These are phyloP conservation scores for Allophyes oxyacanthae DNA, from an alignment of 2,888 invertebrate genomes.

Conservation along the genomic window DNA sequence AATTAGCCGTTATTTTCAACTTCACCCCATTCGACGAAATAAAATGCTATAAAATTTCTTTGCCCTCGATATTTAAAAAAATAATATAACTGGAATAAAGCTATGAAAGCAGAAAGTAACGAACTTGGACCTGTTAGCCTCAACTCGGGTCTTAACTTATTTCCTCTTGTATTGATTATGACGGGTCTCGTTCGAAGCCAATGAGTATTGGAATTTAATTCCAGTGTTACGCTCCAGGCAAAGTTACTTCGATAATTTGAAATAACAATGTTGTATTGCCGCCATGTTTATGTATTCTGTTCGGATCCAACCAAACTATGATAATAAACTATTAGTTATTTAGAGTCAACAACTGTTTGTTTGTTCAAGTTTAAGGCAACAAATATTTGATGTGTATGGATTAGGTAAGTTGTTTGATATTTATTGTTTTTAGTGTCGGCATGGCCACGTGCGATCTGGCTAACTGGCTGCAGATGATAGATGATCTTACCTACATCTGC, in stretches of 20 bases:
- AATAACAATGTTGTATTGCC: constrained; percentile 53
- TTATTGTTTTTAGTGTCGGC: constrained; percentile 1
- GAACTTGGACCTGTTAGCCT: constrained; percentile 43
- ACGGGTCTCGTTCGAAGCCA: constrained; percentile 58
- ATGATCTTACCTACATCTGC: no score
- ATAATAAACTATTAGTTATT: constrained; percentile 40
- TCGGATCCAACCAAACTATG: constrained; percentile 33
- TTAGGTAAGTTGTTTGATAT: constrained; percentile 7
- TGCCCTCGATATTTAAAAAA: constrained; percentile 22
- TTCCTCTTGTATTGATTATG: constrained; percentile 63
- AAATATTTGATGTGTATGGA: constrained; percentile 26
- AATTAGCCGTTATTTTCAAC: no score
- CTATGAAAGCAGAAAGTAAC: constrained; percentile 34
- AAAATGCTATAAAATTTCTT: background rate
- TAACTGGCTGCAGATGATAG: background rate
- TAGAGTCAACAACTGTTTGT: constrained; percentile 35
- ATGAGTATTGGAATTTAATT: constrained; percentile 66
- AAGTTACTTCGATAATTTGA: constrained; percentile 53
- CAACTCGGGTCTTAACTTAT: constrained; percentile 52
- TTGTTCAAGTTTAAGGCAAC: constrained; percentile 24
- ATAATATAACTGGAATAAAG: constrained; percentile 34
- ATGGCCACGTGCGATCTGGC: no score
- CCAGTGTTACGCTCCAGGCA: constrained; percentile 48
- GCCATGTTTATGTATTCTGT: constrained; percentile 9
- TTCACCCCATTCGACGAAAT: no score